Conservation (phyloP, 2,888 invertebrate species). For the Chrysotoxum bicinctum region DNA sequence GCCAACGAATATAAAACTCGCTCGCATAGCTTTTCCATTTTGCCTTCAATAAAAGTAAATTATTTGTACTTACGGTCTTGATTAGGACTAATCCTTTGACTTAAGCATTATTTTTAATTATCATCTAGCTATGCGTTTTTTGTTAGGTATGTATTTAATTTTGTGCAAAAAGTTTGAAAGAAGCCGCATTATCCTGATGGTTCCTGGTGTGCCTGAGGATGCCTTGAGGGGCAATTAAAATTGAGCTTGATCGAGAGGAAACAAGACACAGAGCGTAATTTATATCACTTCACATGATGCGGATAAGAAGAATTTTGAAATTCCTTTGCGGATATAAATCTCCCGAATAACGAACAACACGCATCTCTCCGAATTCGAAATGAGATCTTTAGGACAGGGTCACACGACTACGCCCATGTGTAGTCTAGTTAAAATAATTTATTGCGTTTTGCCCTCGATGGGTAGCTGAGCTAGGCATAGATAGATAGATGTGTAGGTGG, state of each 20-base stretch:
- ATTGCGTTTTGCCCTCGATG: slow-evolving; percentile 44
- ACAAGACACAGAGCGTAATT: slow-evolving; percentile 23
- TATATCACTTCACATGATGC: slow-evolving; percentile 45
- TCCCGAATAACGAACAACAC: slow-evolving; percentile 27
- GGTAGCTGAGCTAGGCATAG: neutral
- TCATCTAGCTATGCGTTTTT: slow-evolving; percentile 24
- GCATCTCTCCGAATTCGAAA: slow-evolving; percentile 30
- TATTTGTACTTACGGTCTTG: slow-evolving; percentile 53
- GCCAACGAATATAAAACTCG: slow-evolving; percentile 15
- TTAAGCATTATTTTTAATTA: slow-evolving; percentile 56
- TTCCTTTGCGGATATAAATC: slow-evolving; percentile 52
- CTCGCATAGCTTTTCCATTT: slow-evolving; percentile 3
- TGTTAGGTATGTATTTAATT: neutral
- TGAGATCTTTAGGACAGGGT: slow-evolving; percentile 51
- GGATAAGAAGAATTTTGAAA: slow-evolving; percentile 42
- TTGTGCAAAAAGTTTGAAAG: slow-evolving; percentile 16
- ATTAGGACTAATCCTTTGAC: slow-evolving; percentile 61
- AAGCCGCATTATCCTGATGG: slow-evolving; percentile 21
- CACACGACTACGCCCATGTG: slow-evolving; percentile 53
- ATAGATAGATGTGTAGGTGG: slow-evolving; percentile 1
- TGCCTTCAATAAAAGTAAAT: slow-evolving; percentile 62
- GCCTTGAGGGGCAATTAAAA: slow-evolving; percentile 31
- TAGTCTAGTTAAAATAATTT: slow-evolving; percentile 65
- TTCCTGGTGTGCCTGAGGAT: neutral
- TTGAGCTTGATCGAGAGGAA: slow-evolving; percentile 5